Percentiles rank a stretch among this genome's conserved stretches.
Conservation (phyloP, 1,140 invertebrate genomes). For the Akabosia matsudoensis region DNA sequence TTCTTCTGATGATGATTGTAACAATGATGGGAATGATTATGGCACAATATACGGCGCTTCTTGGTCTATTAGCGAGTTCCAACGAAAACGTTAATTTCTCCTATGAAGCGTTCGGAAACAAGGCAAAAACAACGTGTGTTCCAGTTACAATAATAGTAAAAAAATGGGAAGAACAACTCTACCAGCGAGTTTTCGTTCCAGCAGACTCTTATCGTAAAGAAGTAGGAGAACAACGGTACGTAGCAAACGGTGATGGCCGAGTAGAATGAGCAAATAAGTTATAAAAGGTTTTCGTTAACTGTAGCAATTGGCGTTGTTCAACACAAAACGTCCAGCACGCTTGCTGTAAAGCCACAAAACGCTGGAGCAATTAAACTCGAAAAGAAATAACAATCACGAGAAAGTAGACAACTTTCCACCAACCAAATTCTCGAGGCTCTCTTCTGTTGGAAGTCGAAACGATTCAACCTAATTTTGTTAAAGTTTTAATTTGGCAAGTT, state of each 20-base stretch:
- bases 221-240: background rate
- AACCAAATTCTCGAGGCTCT: too few species aligned
- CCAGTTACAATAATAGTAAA: too few species aligned
- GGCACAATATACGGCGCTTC: background rate
- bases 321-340: too few species aligned
- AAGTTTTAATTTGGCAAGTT: constrained; percentile 2
- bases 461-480: background rate
- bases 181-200: constrained; percentile 13
- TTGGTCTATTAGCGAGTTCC: background rate
- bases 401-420: background rate
- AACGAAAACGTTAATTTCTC: background rate
- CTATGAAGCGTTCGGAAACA: background rate
- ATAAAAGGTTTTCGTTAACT: background rate
- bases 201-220: background rate
- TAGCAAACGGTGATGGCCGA: background rate
- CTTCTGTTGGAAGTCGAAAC: background rate
- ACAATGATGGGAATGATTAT: background rate
- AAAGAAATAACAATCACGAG: background rate
- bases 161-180: background rate
- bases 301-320: background rate
- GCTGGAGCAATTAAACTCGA: background rate
- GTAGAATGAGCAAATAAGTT: constrained; percentile 15
- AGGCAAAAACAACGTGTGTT: background rate
- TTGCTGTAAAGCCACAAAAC: too few species aligned
- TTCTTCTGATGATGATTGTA: background rate